phyloP scores from a whole-genome alignment of 2,888 invertebrate species.

The Limnephilus rhombicus region DNA sequence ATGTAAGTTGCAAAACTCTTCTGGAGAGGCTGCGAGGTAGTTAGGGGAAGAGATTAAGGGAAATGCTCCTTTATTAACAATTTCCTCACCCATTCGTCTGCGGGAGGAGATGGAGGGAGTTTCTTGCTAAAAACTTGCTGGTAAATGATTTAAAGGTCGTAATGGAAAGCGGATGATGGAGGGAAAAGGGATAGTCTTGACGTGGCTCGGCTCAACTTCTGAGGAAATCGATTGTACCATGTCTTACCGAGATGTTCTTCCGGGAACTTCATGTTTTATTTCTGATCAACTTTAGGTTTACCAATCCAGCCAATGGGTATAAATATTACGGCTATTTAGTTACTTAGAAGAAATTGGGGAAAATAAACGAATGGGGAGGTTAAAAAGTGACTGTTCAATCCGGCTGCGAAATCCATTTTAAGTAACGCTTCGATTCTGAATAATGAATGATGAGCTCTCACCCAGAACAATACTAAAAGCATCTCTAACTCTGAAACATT shows the following conservation, averaged over 20 bases:
- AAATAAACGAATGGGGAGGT: no score
- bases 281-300: not conserved
- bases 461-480: no score
- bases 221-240: not conserved
- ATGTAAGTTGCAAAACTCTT: constrained; percentile 25
- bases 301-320: no score
- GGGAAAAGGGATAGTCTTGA: not conserved
- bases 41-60: not conserved
- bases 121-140: not conserved
- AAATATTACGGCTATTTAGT: no score
- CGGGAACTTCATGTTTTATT: not conserved
- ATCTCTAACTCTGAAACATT: no score
- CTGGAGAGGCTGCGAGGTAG: constrained; percentile 1
- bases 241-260: not conserved
- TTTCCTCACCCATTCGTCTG: constrained; percentile 14
- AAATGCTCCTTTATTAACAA: constrained; percentile 8
- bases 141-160: not conserved
- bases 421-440: no score
- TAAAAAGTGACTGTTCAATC: no score
- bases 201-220: not conserved
- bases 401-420: no score
- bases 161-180: not conserved
- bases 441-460: no score
- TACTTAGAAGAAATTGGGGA: no score
- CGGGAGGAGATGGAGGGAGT: not conserved